These are phyloP conservation scores for Tragelaphus buxtoni DNA, from an alignment of 2,113 vertebrate species.

Conservation along the genomic window DNA sequence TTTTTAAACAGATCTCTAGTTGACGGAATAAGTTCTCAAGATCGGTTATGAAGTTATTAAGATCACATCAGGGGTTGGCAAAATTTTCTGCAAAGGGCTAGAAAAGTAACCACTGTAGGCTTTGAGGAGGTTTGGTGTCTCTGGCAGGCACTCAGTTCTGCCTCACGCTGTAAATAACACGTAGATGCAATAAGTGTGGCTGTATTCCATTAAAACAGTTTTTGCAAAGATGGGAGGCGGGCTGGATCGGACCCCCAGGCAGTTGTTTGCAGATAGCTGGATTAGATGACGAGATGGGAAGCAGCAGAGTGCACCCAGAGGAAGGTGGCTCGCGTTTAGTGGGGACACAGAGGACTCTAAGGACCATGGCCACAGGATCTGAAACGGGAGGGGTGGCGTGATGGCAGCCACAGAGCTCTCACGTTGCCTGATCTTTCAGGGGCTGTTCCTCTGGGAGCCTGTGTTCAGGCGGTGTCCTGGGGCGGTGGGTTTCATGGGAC, in stretches of 20 bases:
- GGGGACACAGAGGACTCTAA: neutral
- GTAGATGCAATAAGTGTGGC: neutral
- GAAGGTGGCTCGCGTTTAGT: rapidly evolving
- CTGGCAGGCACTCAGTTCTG: neutral
- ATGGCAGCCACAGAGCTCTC: neutral
- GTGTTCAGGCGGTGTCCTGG: rapidly evolving
- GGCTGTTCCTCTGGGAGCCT: rapidly evolving
- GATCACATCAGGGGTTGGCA: neutral
- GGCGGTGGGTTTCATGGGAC: neutral
- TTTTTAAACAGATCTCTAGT: neutral
- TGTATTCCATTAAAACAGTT: neutral
- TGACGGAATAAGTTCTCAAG: neutral
- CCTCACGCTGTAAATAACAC: rapidly evolving
- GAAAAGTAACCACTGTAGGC: neutral
- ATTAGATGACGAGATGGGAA: neutral
- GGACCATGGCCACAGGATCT: neutral
- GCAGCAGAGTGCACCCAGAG: neutral
- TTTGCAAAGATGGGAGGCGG: neutral
- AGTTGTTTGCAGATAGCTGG: neutral
- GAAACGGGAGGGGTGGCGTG: rapidly evolving
- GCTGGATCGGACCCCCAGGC: neutral
- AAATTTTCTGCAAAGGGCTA: neutral
- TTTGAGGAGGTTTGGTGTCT: neutral
- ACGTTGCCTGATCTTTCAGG: neutral
- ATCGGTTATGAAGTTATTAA: neutral